Base-by-base conservation (phyloP, 53 echinoderm and acorn worm species). In the Echinometra lucunter region DNA sequence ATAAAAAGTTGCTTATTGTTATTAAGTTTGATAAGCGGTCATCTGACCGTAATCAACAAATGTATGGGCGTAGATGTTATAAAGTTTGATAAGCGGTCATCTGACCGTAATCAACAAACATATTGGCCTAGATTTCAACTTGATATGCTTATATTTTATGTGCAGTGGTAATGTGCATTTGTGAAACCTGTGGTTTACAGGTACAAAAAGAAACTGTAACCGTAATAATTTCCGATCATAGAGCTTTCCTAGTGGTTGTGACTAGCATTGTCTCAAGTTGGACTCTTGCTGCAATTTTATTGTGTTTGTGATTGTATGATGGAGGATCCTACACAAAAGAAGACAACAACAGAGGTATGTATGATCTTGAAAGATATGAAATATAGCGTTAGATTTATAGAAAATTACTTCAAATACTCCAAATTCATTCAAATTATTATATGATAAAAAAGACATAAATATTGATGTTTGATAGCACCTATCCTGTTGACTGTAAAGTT, bases 341-440 rank as follows among this genome's bases (percentile, higher is more conserved):
- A 28, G 85, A 85, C 47, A 10, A 85, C 47, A 47, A 11, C 53
- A 47, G 28, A 45, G 85, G 85, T 85, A 85, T 30, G 85, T 85
- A 19, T 49, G 85, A 49, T 78, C 2, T 37, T 30, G 23, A 0
- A 32, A 63, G 25, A 21, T 63, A 19, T 63, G 6, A 6, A 27
- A 63, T 63, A 32, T 30, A 32, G 70, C 70, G 32, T 70, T 21
- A 21, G 21, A 60, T 19, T 5, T 23, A 60, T 60, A 60, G 19
- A 18, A 21, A 21, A 21, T 19, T 21, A 60, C 5, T 60, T 60
- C n/a, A n/a, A n/a, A n/a, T n/a, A n/a, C n/a, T n/a, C n/a, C n/a
- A n/a, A n/a, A n/a, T n/a, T n/a, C n/a, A n/a, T n/a, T n/a, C n/a
- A n/a, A n/a, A n/a, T n/a, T n/a, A n/a, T n/a, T n/a, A n/a, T n/a